A percentile compares a stretch with the other conserved stretches of the same genome.
Conservation (phyloP, 2,888 invertebrate species). For the Micoletzkya japonica region DNA sequence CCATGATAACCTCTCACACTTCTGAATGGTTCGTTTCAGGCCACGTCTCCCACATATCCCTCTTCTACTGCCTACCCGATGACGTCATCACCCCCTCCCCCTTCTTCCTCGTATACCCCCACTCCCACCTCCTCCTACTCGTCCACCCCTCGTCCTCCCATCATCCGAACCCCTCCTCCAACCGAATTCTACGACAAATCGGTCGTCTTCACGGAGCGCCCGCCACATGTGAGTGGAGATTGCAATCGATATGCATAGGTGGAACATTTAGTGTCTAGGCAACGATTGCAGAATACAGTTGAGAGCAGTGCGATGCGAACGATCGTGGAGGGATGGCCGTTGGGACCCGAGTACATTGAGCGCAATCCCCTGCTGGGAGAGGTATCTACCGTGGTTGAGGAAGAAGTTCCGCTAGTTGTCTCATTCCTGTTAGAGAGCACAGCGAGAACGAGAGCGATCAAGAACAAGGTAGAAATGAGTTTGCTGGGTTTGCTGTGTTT, state of each 20-base stretch:
- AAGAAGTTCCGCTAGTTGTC: too few species aligned
- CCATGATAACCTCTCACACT: too few species aligned
- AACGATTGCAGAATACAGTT: too few species aligned
- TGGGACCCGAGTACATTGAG: constrained; percentile 11
- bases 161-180: constrained; percentile 11
- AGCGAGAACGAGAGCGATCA: too few species aligned
- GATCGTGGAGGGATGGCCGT: constrained; percentile 16
- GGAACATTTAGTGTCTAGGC: background rate
- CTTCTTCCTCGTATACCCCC: background rate
- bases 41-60: too few species aligned
- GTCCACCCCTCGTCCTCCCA: background rate
- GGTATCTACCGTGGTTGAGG: too few species aligned
- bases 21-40: too few species aligned
- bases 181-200: constrained; percentile 17
- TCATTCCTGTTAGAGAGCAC: too few species aligned
- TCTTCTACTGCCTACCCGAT: background rate
- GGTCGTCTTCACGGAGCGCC: background rate
- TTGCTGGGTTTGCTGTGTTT: too few species aligned
- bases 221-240: constrained; percentile 4
- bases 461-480: too few species aligned
- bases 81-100: background rate
- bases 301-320: too few species aligned
- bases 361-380: constrained; percentile 7
- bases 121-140: background rate
- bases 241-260: background rate